Conservation (phyloP, 2,113 vertebrate genomes). For the Irena cyanogastra region DNA sequence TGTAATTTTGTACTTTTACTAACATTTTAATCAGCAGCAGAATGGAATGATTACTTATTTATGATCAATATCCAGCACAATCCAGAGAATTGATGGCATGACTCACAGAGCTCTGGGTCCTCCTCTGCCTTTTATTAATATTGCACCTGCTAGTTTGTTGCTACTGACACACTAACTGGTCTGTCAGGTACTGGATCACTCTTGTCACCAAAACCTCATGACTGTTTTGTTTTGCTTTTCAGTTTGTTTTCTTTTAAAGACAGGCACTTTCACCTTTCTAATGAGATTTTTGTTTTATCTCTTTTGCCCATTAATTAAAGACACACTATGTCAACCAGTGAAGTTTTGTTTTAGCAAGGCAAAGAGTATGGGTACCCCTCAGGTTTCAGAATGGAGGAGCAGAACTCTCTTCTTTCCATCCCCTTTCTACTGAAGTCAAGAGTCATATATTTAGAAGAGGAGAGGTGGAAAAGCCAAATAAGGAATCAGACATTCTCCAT, state of each 20-base stretch:
- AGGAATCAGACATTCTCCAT: neutral
- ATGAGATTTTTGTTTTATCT: neutral
- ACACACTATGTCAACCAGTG: accelerated
- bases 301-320: neutral
- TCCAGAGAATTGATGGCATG: neutral
- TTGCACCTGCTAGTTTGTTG: neutral
- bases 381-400: neutral
- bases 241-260: neutral
- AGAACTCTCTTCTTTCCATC: neutral
- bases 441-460: neutral
- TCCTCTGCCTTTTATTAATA: neutral
- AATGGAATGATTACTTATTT: conserved; percentile 23
- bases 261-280: neutral
- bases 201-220: neutral
- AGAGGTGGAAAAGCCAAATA: neutral
- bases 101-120: neutral
- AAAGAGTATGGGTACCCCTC: neutral
- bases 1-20: neutral
- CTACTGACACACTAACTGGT: neutral
- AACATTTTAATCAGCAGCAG: conserved; percentile 14
- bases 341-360: neutral
- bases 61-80: neutral
- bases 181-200: neutral
- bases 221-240: neutral
- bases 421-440: neutral